Percentiles rank a stretch among this genome's conserved stretches.
These are phyloP conservation scores for Octodonta nipae DNA, from an alignment of 2,888 invertebrate genomes.

Conservation along the genomic window DNA sequence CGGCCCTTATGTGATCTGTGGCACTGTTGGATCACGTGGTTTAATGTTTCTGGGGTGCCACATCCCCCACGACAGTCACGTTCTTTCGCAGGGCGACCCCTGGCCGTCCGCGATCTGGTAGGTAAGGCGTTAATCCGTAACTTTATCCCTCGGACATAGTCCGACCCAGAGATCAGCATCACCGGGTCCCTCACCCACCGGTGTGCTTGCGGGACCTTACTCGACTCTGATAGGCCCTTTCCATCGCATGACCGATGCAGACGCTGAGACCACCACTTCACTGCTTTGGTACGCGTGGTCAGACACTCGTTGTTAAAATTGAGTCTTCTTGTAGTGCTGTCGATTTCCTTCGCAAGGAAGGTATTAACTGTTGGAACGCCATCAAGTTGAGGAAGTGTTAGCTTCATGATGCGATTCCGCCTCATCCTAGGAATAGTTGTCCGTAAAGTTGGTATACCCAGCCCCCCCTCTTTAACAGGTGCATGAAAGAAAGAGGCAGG, in stretches of 20 bases:
- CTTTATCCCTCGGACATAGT: constrained; percentile 3
- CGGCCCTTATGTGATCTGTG: background rate
- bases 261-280: too few relatives aligned
- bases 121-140: constrained; percentile 10
- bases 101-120: constrained; percentile 4
- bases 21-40: background rate
- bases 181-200: constrained; percentile 5
- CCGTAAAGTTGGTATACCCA: constrained; percentile 7
- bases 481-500: constrained; percentile 7
- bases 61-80: constrained; percentile 9
- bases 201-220: background rate
- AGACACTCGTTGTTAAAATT: too few relatives aligned
- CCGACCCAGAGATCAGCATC: constrained; percentile 4
- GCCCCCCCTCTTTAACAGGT: constrained; percentile 5
- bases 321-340: too few relatives aligned
- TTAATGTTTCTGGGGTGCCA: constrained; percentile 5
- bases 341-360: too few relatives aligned
- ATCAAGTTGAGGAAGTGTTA: too few relatives aligned
- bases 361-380: too few relatives aligned
- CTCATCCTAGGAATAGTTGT: too few relatives aligned
- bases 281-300: too few relatives aligned
- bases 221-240: constrained; percentile 3
- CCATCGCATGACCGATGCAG: too few relatives aligned
- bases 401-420: too few relatives aligned
- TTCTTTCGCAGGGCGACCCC: constrained; percentile 5